Evolutionary conservation across 1,140 invertebrate genomes (phyloP).

Genomic region (Drosophila nigrodunni): DNA sequence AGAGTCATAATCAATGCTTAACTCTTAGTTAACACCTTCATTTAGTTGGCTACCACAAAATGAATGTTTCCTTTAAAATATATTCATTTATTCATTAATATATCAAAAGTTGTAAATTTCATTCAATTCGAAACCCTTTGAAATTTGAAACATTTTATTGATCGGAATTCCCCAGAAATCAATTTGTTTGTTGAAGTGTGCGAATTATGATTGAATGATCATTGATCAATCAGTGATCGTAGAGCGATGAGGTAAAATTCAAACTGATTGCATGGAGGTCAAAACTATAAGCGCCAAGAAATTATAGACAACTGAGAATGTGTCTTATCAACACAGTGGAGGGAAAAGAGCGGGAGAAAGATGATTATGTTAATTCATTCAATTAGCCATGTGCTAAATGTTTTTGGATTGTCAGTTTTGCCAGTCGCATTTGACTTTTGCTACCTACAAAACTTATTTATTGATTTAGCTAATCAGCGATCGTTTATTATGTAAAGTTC

Average conservation of each 20-base stretch:
- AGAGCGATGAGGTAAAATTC: constrained; percentile 3
- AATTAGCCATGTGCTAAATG: constrained; percentile 68
- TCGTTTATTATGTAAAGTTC: constrained; percentile 75
- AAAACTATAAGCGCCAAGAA: constrained; percentile 3
- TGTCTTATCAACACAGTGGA: background rate
- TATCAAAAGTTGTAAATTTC: background rate
- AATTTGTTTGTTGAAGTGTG: constrained; percentile 19
- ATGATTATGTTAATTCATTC: constrained; percentile 74
- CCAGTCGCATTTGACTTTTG: constrained; percentile 66
- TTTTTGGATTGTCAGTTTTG: constrained; percentile 47
- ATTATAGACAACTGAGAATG: background rate
- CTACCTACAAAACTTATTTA: constrained; percentile 77
- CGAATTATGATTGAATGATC: constrained; percentile 4
- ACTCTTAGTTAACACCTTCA: constrained; percentile 15
- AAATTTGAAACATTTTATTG: constrained; percentile 9
- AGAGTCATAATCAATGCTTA: constrained; percentile 7
- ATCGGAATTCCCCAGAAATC: constrained; percentile 13
- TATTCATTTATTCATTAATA: background rate
- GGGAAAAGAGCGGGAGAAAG: background rate
- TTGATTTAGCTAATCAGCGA: constrained; percentile 81
- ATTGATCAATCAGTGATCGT: background rate
- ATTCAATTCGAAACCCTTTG: constrained; percentile 2
- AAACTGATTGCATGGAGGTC: constrained; percentile 1
- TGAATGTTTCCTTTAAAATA: background rate
- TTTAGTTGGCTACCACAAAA: constrained; percentile 1